Conservation (phyloP, 2,113 vertebrate species). For the Sinocyclocheilus grahami region DNA sequence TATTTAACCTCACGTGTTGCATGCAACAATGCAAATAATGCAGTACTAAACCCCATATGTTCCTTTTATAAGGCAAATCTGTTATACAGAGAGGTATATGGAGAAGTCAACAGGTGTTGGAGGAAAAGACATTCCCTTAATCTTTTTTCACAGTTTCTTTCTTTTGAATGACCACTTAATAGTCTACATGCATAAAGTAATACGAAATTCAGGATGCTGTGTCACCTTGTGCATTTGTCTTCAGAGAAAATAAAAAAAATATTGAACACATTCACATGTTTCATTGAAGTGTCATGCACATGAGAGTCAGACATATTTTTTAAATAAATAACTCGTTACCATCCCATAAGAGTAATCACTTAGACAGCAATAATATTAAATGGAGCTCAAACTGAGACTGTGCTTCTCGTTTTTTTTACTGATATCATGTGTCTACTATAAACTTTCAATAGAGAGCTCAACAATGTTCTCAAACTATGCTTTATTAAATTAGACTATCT, state of each 20-base stretch:
- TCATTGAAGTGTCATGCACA: not conserved
- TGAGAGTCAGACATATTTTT: not conserved
- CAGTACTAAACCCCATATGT: not conserved
- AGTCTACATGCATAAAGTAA: not conserved
- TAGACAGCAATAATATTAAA: not conserved
- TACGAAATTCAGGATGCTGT: not conserved
- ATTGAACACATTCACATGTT: not conserved
- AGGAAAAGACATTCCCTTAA: not conserved
- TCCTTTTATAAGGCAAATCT: not conserved
- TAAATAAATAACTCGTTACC: not conserved
- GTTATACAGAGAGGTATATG: not conserved
- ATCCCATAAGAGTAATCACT: not conserved
- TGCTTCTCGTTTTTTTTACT: not conserved
- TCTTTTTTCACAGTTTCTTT: not conserved
- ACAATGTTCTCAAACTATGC: not conserved
- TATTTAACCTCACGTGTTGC: not conserved
- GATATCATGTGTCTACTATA: not conserved
- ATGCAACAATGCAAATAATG: not conserved
- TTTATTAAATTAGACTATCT: not conserved
- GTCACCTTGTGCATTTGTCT: not conserved
- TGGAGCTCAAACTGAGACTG: not conserved
- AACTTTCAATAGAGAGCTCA: not conserved
- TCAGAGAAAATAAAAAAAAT: not conserved
- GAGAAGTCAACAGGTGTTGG: slow-evolving; percentile 21
- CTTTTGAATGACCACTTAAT: not conserved